Evolutionary conservation across 2,888 invertebrate genomes (phyloP).

Genomic region (Globia sparganii): DNA sequence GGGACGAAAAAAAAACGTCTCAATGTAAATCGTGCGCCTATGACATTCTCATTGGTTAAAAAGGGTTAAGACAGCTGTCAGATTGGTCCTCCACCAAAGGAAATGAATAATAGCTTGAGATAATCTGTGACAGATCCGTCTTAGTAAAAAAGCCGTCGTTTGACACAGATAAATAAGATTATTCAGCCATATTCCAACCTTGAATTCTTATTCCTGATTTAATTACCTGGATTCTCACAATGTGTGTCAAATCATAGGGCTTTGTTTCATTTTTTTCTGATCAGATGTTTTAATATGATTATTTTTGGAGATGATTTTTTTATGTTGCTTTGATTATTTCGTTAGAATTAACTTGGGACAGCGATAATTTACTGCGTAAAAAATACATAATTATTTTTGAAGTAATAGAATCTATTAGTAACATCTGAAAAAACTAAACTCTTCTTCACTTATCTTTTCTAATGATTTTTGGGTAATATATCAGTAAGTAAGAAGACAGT

Average conservation of each 20-base stretch:
- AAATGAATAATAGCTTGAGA: constrained; percentile 87
- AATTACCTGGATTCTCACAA: constrained; percentile 90
- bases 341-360: neutral
- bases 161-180: constrained; percentile 89
- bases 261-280: constrained; percentile 69
- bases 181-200: constrained; percentile 85
- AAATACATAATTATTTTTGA: neutral
- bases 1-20: constrained; percentile 75
- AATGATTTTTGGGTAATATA: too few species aligned
- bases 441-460: too few species aligned
- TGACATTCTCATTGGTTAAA: constrained; percentile 89
- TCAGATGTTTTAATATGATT: constrained; percentile 60
- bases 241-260: constrained; percentile 79
- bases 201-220: constrained; percentile 84
- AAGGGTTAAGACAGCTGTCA: constrained; percentile 90
- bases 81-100: constrained; percentile 86
- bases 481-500: too few species aligned
- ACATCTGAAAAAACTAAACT: neutral
- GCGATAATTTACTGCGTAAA: neutral
- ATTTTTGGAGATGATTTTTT: constrained; percentile 27
- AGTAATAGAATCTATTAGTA: too few species aligned
- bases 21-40: constrained; percentile 86
- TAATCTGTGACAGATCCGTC: constrained; percentile 90
- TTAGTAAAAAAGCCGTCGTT: constrained; percentile 88
- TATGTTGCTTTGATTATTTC: constrained; percentile 18